Evolutionary conservation across 1,140 invertebrate species (phyloP).

Genomic region (Apis laboriosa): DNA sequence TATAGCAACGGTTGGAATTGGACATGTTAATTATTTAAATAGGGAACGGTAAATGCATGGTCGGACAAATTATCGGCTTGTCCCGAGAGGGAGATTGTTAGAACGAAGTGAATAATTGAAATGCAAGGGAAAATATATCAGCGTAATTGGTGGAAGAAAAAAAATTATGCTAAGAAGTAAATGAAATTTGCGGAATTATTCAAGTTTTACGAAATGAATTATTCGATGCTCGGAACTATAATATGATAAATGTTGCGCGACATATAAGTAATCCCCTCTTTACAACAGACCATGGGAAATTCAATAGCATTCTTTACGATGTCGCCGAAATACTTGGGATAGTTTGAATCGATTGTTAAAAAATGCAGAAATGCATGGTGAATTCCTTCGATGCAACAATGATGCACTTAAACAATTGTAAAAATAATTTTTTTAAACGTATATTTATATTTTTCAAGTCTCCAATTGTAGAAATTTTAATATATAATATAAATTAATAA

Average conservation of each 20-base stretch:
- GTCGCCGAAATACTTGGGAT: slow-evolving; percentile 30
- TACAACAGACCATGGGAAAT: slow-evolving; percentile 10
- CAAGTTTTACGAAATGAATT: not conserved
- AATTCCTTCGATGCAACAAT: not conserved
- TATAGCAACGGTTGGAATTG: not conserved
- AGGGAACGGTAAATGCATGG: not conserved
- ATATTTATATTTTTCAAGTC: too few relatives aligned
- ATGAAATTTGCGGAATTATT: not conserved
- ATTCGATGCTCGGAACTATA: not conserved
- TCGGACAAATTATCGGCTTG: not conserved
- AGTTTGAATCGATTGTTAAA: slow-evolving; percentile 20
- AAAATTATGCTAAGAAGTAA: not conserved
- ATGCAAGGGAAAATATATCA: not conserved
- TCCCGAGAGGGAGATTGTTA: not conserved
- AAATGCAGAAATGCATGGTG: slow-evolving; percentile 16
- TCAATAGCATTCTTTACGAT: not conserved
- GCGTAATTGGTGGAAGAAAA: not conserved
- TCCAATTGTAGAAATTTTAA: too few relatives aligned
- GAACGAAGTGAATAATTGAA: not conserved
- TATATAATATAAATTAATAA: too few relatives aligned
- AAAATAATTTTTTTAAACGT: too few relatives aligned
- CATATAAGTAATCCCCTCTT: slow-evolving; percentile 10
- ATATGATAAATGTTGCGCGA: slow-evolving; percentile 3
- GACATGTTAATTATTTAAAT: not conserved
- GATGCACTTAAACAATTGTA: too few relatives aligned